Evolutionary conservation across 2,888 invertebrate genomes (phyloP), one percentile per base, ranked within the genome.

Genomic region (Marronus borbonicus): DNA sequence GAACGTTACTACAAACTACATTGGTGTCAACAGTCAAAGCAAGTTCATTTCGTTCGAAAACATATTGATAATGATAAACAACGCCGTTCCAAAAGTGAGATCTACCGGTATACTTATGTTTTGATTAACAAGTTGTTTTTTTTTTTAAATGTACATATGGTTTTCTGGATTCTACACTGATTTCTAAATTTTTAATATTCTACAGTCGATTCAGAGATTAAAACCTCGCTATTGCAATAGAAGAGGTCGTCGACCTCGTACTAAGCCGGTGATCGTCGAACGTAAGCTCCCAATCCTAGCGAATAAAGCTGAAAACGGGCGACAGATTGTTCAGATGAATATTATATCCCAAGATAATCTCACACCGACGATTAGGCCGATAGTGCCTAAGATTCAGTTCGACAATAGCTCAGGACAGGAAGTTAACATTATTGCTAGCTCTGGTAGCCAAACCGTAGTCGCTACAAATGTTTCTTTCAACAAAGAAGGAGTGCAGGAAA

Each of bases 201-300:
- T 8, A 31, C 70, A 85, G 87, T 86, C 86, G 0, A 85, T 88
- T 64, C 86, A 87, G 81, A 85, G 85, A 77, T 80, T 89, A 77
- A 86, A 85, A 80, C 88, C 90, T 24, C 84, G 85, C 68, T 89
- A 88, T 82, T 88, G 86, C 79, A 88, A 88, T 79, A 85, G 90
- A 52, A 87, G 87, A 78, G 89, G 90, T 5, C 83, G 89, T 20
- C 83, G 88, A 65, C 87, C 88, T 4, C 86, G 89, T 65, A 83
- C 90, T 55, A 91, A 91, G 83, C 93, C 93, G 84, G 93, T 95
- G 3, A 93, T 96, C 0, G 94, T 96, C 24, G 95, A 95, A 87
- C 89, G 96, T 5, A 91, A 94, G 84, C 89, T 95, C 82, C 94
- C 94, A 20, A 86, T 94, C 62, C 90, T 94, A 83, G 93, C 94